Evolutionary conservation across 2,113 vertebrate genomes (phyloP).

Genomic region (Tragelaphus buxtoni): DNA sequence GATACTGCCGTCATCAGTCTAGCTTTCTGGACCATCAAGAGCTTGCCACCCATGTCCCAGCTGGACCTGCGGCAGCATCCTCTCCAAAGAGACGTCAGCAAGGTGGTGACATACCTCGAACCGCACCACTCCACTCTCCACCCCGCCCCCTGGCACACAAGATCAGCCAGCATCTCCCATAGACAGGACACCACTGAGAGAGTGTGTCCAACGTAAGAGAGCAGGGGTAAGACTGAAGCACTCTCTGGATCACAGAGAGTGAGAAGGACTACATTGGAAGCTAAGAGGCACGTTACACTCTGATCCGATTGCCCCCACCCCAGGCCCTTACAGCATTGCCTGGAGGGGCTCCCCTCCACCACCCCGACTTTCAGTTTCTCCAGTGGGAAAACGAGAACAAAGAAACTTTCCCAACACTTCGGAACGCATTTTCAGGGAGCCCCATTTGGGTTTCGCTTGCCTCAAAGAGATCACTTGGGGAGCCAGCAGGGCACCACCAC

Average conservation of each 20-base stretch:
- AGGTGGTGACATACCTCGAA: not conserved
- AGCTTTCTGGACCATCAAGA: not conserved
- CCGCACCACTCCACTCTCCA: accelerated
- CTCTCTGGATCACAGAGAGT: too few species aligned
- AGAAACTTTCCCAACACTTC: too few species aligned
- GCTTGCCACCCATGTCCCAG: not conserved
- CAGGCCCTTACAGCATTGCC: accelerated
- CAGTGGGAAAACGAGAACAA: not conserved
- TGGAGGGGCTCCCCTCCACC: not conserved
- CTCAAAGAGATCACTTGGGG: too few species aligned
- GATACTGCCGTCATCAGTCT: not conserved
- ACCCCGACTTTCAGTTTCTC: not conserved
- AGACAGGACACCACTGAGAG: not conserved
- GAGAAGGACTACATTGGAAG: not conserved
- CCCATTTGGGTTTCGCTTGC: accelerated
- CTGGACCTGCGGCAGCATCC: not conserved
- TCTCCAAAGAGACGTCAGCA: not conserved
- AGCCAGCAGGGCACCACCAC: not conserved
- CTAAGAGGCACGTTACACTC: not conserved
- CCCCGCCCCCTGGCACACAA: not conserved
- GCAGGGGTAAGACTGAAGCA: not conserved
- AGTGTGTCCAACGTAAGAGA: not conserved
- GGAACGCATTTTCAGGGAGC: not conserved
- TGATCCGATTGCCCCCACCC: not conserved
- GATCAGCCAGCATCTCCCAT: not conserved